Evolutionary conservation across 2,797 vertebrate species (phyloP), one percentile per base, ranked within the genome.

Genomic region (Apogon talboti): DNA sequence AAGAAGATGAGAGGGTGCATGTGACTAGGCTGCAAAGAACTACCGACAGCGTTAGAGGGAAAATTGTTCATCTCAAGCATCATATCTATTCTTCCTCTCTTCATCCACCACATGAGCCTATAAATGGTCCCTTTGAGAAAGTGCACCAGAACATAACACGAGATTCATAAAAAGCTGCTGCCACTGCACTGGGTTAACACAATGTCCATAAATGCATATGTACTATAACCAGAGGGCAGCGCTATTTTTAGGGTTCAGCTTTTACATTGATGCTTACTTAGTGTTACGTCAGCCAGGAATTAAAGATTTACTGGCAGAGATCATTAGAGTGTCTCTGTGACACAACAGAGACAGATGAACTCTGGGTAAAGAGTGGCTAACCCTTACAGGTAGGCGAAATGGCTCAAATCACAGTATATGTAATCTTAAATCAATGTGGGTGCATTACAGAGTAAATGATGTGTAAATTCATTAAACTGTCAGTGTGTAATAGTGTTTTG

Each of bases 11-110:
- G 71, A 75, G 67, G 47, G 53, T 21, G 74, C 66, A 76, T 90
- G 88, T 89, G 87, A 92, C 65, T 50, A 61, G 89, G 86, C 85
- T 90, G 80, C 78, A 88, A 86, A 91, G 80, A 84, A 74, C 43
- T 71, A 30, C 46, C 56, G 81, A 82, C 55, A 37, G 54, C 18
- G 9, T 51, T 57, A 43, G 56, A 76, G 33, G 55, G 67, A 28
- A 73, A 77, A 63, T 70, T 66, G 40, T 70, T 78, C 54, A 69
- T 30, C 46, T 76, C 50, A 55, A 54, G 19, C 62, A 67, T 76
- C 68, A 58, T 47, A 55, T 71, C 65, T 50, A 62, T 76, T 76
- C 60, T 71, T 33, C 38, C 50, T 49, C 30, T 66, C 21, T 1
- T 55, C 56, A 76, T 64, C 48, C 45, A 49, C 18, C 52, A 63